Evolutionary conservation across 2,113 vertebrate species (phyloP), one percentile per base, ranked within the genome.

Genomic region (Scomber colias): DNA sequence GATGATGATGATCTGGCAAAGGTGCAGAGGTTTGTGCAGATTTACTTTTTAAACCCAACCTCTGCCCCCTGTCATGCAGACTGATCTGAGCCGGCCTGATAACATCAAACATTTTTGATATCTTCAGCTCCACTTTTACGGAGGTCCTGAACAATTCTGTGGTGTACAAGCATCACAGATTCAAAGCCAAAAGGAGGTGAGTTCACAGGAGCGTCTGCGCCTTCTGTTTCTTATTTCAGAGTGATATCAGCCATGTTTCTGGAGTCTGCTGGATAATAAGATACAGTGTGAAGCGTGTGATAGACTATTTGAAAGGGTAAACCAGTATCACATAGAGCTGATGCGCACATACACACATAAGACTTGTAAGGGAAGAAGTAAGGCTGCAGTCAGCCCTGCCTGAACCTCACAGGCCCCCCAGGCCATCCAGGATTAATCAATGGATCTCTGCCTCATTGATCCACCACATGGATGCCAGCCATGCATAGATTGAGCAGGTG

Each of bases 401-500:
- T 3, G 4, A 77, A 50, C 31, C 81, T 67, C 21, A 57, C 64
- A 81, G 17, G 67, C 46, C 54, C 80, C 65, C 71, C 48, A 17
- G 81, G 81, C 64, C 31, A 83, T 82, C 82, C 70, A 84, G 80
- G 89, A 80, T 50, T 81, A 87, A 92, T 93, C 91, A 83, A 90
- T 90, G 81, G 65, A 86, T 82, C 62, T 80, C 80, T 83, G 83
- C 55, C 5, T 79, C 76, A 90, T 90, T n/a, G 86, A 90, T 88
- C 69, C 68, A 14, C 13, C 48, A 76, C 80, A 75, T 85, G 79
- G 87, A 90, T 69, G 35, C 70, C 70, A 77, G 84, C 78, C 89
- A 87, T 61, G 78, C 76, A 93, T 92, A 60, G 78, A 92, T 92
- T 70, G 79, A 54, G 45, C 21, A 82, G 75, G 53, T 71, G 67